Percentiles rank a stretch among this genome's conserved stretches.
phyloP scores from a whole-genome alignment of 2,113 vertebrate species.

The Melanotaenia duboulayi region DNA sequence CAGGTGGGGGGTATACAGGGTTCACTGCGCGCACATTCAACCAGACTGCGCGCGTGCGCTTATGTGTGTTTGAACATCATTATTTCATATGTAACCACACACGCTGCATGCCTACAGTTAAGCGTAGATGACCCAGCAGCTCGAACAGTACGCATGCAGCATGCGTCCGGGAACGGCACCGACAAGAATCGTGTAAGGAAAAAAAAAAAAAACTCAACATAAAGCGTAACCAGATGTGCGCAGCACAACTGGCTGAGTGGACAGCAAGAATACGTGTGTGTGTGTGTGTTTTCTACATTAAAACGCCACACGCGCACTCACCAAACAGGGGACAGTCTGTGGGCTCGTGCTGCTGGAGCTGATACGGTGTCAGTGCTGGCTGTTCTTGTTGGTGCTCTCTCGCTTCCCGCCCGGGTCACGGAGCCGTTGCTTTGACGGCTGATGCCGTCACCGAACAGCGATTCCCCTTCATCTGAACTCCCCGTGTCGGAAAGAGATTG shows the following conservation, averaged over 20 bases:
- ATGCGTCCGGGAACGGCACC: conserved; percentile 58
- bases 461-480: conserved; percentile 81
- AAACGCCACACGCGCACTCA: conserved; percentile 77
- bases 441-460: conserved; percentile 85
- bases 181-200: conserved; percentile 70
- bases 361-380: conserved; percentile 68
- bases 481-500: conserved; percentile 68
- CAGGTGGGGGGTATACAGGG: conserved; percentile 49
- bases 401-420: conserved; percentile 77
- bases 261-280: conserved; percentile 61
- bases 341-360: conserved; percentile 65
- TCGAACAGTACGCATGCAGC: conserved; percentile 51
- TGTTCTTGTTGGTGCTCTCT: conserved; percentile 53
- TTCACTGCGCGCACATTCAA: conserved; percentile 43
- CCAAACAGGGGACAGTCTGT: conserved; percentile 66
- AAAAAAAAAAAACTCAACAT: conserved; percentile 62
- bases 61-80: conserved; percentile 28
- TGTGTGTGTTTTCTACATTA: conserved; percentile 58
- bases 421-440: conserved; percentile 79
- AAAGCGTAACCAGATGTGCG: conserved; percentile 73
- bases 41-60: conserved; percentile 18
- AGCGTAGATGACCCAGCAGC: conserved; percentile 71
- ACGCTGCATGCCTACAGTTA: conserved; percentile 58
- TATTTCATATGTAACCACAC: conserved; percentile 44
- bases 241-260: conserved; percentile 72